Evolutionary conservation across 2,797 vertebrate species (phyloP), one percentile per base, ranked within the genome.

Genomic region (Pangasius sanitwongsei): DNA sequence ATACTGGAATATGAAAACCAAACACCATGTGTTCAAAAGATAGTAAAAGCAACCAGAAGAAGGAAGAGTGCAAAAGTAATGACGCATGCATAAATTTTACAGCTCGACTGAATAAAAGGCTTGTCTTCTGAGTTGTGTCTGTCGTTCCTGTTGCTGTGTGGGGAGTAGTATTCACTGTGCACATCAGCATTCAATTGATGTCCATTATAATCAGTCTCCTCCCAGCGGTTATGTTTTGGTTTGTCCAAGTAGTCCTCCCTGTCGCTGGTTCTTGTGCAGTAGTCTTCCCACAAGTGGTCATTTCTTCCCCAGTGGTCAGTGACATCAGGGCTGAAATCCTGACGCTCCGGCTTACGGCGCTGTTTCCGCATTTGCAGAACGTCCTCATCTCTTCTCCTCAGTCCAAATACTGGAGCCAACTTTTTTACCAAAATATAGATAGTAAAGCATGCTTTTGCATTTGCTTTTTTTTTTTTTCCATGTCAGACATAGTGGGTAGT

Each of bases 61-160:
- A 91, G 67, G 28, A 91, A 61, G 6, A 89, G 41, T 53, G 70
- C 87, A 87, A 87, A 18, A 75, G 89, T 31, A 82, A 90, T 41
- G 57, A 82, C 63, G 23, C 16, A 67, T 41, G 3, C 57, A 82
- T 63, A 81, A 0, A 74, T 44, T 81, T 74, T 82, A 75, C 70
- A 78, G 44, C 75, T 86, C 86, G 83, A 63, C 18, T 74, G 65
- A 34, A 34, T 53, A 34, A 63, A 65, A 63, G 31, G 3, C 61
- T 63, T 28, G 57, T 77, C 86, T 34, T 70, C 6, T 44, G 63
- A 85, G 83, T 80, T 83, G 31, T 69, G 61, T n/a, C 65, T 67
- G 28, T 55, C 12, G 9, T 77, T 28, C n/a, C 4, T 59, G 37
- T 63, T 65, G 1, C 8, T 67, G 28, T 53, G 13, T 61, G 41